Evolutionary conservation across 1,140 invertebrate species (phyloP), one percentile per base, ranked within the genome.

Genomic region (Coelopa frigida): DNA sequence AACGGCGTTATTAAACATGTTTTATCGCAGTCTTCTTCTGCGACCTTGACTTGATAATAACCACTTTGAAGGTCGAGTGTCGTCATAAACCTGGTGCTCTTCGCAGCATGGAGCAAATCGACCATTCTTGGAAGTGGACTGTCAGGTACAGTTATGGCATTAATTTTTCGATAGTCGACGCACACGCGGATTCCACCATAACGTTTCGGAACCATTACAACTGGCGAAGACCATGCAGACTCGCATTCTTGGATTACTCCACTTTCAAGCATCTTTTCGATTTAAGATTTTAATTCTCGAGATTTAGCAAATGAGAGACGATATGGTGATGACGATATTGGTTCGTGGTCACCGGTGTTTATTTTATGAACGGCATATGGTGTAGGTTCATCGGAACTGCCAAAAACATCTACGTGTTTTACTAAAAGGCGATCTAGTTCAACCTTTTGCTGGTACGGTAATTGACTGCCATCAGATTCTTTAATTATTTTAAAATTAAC

Each of bases 1-100:
- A 68, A 54, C 5, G 61, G 62, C 3, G 59, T 68, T 1, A n/a
- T 56, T 58, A 75, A 73, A 1, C 67, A 70, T 3, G 74, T 76
- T 29, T 61, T 65, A 20, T 61, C 55, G 6, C 53, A 42, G 38
- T 66, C 57, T 12, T 53, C 46, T 6, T 51, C 21, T 8, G 24
- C 38, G 5, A 73, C 51, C 11, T 50, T 49, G 6, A 72, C 53
- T 46, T 71, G 70, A 47, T 55, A 66, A 33, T 70, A 71, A 6
- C 68, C 68, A 18, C 54, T 21, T 17, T 52, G 49, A 12, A 70
- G 39, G 46, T 74, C 73, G 2, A 73, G 17, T 1, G 57, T 61
- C 0, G 59, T 55, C 48, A 74, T 71, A n/a, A n/a, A n/a, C n/a
- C n/a, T n/a, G n/a, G n/a, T n/a, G n/a, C n/a, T n/a, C n/a, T n/a